A percentile compares a stretch with the other conserved stretches of the same genome.
These are phyloP conservation scores for Rhizoglyphus robini DNA, from an alignment of 1,140 invertebrate genomes.

Conservation along the genomic window DNA sequence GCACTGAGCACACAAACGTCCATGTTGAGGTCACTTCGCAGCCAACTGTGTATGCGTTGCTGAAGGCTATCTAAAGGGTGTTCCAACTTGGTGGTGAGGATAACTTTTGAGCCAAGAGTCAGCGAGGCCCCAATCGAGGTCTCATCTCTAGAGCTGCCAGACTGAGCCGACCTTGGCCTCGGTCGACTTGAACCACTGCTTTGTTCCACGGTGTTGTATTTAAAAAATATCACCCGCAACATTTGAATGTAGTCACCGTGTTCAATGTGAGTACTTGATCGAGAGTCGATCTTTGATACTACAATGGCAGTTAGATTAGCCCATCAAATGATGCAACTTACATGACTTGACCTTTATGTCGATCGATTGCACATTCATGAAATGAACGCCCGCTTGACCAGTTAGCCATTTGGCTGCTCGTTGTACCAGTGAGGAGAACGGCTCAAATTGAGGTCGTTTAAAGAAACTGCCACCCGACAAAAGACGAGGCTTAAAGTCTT, in stretches of 20 bases:
- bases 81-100: conserved; percentile 8
- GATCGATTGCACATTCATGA: conserved; percentile 21
- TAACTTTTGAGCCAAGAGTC: conserved; percentile 1
- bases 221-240: conserved; percentile 16
- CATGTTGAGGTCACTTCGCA: background rate
- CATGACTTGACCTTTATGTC: conserved; percentile 21
- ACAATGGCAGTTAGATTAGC: no score
- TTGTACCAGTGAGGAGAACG: conserved; percentile 2
- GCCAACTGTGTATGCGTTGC: conserved; percentile 6
- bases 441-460: conserved; percentile 21
- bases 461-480: conserved; percentile 17
- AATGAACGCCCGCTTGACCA: background rate
- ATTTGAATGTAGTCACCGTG: conserved; percentile 22
- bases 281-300: conserved; percentile 15
- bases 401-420: conserved; percentile 17
- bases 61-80: conserved; percentile 4
- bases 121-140: background rate
- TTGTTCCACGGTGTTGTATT: background rate
- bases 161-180: background rate
- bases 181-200: background rate
- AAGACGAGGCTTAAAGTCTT: conserved; percentile 19
- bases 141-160: background rate
- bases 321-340: background rate
- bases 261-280: conserved; percentile 18
- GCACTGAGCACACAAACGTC: conserved; percentile 14